Base-by-base conservation (phyloP, 2,888 invertebrate genomes). In the Acanthosoma haemorrhoidale region DNA sequence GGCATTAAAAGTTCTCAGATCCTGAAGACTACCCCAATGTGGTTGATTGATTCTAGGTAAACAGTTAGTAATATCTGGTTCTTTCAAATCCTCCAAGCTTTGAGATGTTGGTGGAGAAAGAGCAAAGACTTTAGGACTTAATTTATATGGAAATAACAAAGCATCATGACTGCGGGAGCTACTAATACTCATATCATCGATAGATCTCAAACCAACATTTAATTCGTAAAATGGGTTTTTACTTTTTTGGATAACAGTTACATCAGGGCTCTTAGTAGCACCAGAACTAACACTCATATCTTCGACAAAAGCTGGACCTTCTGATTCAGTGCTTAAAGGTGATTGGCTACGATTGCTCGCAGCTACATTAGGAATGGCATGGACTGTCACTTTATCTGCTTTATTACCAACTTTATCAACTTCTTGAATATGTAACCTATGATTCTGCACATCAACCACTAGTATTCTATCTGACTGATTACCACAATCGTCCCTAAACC, bases 401-500 rank as follows among this genome's bases (percentile, higher is more conserved):
- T 71, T 64, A 43, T 71, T 72, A 13, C 73, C 74, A 18, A 66
- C 73, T 64, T 73, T 74, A 68, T 74, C 74, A 8, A 74, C 73
- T 66, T 75, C 76, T 74, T 78, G 77, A 61, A 78, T 76, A 64
- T 79, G 78, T 36, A 78, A 73, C 36, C 78, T 71, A 68, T 77
- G 78, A 72, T 78, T 77, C 41, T 77, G 77, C 77, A 90, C 90
- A 77, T 92, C 91, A 0, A 90, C 89, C 0, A 90, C 87, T 34
- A 90, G 79, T 76, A 92, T 91, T 71, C 91, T 83, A 78, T 92
- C 92, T 0, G 91, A 90, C 66, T 92, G 87, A 77, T 91, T 91
- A 9, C 90, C 87, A 76, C 90, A 90, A 76, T 95, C 94, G 76
- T 94, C 94, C 74, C 93, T 87, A 77, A 95, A 95, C 0, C 96